phyloP scores from a whole-genome alignment of 2,797 vertebrate genomes.

The Pseudochirops cupreus region DNA sequence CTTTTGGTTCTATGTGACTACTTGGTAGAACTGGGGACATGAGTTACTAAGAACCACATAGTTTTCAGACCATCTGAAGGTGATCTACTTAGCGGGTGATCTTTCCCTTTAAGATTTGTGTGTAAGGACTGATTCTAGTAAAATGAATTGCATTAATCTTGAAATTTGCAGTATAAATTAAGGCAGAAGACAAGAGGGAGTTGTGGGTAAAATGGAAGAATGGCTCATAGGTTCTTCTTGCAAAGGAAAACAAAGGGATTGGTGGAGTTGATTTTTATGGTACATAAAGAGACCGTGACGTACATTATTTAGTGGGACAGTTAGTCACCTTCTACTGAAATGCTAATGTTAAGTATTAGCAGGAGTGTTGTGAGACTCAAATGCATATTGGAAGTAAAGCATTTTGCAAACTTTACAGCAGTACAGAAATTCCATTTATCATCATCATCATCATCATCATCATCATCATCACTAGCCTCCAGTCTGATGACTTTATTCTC shows the following conservation, averaged over 20 bases:
- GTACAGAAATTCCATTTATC: background rate
- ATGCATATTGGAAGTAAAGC: background rate
- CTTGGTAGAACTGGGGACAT: too few relatives aligned
- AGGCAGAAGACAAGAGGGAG: background rate
- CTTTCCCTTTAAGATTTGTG: background rate
- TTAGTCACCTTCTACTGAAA: background rate
- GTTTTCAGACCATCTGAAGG: background rate
- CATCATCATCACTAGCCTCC: background rate
- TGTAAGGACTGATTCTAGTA: background rate
- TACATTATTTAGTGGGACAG: background rate
- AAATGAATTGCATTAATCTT: background rate
- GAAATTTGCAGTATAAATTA: background rate
- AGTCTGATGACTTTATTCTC: background rate
- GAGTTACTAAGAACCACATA: background rate
- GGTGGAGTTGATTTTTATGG: background rate
- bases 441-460: background rate
- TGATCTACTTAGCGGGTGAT: background rate
- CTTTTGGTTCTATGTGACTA: too few relatives aligned
- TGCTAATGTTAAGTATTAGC: background rate
- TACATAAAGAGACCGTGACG: background rate
- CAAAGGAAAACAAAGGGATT: background rate
- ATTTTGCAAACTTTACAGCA: background rate
- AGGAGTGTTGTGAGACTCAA: background rate
- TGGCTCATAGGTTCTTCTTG: background rate
- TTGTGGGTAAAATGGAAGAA: background rate